A percentile compares a stretch with the other conserved stretches of the same genome.
phyloP scores from a whole-genome alignment of 2,113 vertebrate genomes.

The Bothrops jararaca region DNA sequence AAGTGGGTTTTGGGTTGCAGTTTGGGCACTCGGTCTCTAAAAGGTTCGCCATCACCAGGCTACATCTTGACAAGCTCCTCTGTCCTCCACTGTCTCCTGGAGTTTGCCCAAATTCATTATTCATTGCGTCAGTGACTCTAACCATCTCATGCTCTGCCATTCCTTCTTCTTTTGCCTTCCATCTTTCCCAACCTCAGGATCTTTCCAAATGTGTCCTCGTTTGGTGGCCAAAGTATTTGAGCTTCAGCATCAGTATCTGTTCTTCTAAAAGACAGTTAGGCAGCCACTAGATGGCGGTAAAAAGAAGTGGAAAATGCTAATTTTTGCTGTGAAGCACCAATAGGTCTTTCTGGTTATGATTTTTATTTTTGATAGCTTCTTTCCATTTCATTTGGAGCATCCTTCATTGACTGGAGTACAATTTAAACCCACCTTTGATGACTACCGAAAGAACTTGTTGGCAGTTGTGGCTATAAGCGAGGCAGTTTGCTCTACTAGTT shows the following conservation, averaged over 20 bases:
- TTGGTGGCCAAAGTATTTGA: not conserved
- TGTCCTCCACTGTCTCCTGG: not conserved
- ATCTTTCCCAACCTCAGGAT: not conserved
- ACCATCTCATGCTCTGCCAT: too few relatives aligned
- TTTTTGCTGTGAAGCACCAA: not conserved
- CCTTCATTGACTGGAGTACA: not conserved
- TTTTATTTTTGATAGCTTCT: not conserved
- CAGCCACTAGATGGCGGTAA: not conserved
- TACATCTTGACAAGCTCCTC: not conserved
- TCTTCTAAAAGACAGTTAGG: not conserved
- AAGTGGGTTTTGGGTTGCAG: too few relatives aligned
- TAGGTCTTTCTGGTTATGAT: not conserved
- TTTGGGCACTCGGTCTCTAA: too few relatives aligned
- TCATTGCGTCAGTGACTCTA: too few relatives aligned
- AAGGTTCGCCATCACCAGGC: too few relatives aligned
- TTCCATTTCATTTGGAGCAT: not conserved
- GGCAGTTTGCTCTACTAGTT: not conserved
- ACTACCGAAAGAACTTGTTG: not conserved
- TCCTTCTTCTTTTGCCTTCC: not conserved
- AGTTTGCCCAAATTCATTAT: not conserved
- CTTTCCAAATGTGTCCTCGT: not conserved
- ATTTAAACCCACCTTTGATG: not conserved
- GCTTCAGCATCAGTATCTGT: not conserved
- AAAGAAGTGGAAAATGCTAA: not conserved
- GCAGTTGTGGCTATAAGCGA: not conserved